Base-by-base conservation (phyloP, 2,888 invertebrate species). In the Dyspetes luteomarginatus region DNA sequence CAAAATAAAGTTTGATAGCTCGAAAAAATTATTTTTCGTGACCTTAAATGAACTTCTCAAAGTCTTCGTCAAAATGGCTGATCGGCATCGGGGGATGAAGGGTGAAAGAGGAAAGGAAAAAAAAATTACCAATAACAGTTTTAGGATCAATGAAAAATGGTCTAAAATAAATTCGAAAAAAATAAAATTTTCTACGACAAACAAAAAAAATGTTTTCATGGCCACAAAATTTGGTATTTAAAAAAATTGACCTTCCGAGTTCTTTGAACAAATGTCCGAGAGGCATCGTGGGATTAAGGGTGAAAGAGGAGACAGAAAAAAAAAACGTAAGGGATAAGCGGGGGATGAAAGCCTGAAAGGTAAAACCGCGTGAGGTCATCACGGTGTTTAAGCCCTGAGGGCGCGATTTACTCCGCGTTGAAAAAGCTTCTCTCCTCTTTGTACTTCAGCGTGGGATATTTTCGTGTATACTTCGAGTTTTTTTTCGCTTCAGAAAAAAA, bases 311-410 rank as follows among this genome's bases (percentile, higher is more conserved):
- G 26, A n/a, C n/a, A 43, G 50, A 50, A 19, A 50, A 50, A 64
- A 62, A 62, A 55, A 56, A 64, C 12, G 73, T 41, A 43, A 62
- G 4, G 19, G 17, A 43, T 24, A 12, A 15, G n/a, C 43, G 48
- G 24, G 30, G 9, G 12, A 22, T 30, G n/a, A 55, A 56, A 17
- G 36, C 17, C 48, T 41, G 41, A 36, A 55, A 76, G 19, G 56
- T 26, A 26, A 62, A 45, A 50, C 36, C 43, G 28, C 48, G n/a
- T n/a, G 26, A 74, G 62, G 68, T 24, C 36, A 56, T 58, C 56
- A 41, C 50, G 73, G 45, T 68, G 62, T 52, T 68, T 48, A 56
- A 62, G 68, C 45, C 62, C 67, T 12, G 45, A 74, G 74, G 69
- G 55, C 60, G 45, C 58, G 69, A 74, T 74, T 74, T 41, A 36